These are phyloP conservation scores for Apolygus lucorum DNA, from an alignment of 1,140 invertebrate species.

Conservation along the genomic window DNA sequence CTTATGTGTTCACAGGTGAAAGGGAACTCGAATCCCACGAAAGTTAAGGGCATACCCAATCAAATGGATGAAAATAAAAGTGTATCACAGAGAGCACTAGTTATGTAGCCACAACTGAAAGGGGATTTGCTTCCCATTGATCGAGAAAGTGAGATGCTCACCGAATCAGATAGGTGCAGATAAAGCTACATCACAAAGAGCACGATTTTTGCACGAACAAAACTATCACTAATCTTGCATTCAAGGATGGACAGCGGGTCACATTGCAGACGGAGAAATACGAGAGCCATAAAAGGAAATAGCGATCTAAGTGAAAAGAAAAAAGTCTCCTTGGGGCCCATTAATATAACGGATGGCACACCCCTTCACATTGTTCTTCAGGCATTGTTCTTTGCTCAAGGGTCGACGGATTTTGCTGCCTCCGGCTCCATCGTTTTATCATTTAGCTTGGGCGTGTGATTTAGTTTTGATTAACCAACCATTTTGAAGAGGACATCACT, in stretches of 20 bases:
- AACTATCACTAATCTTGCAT: background rate
- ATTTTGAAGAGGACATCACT: no score
- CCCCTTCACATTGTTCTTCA: background rate
- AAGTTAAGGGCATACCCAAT: no score
- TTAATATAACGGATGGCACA: background rate
- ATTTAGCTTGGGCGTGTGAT: background rate
- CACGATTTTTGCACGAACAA: no score
- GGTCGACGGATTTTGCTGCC: background rate
- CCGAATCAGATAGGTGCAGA: no score
- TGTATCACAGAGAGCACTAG: background rate
- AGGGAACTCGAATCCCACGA: no score
- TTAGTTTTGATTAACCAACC: background rate
- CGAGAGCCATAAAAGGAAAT: background rate
- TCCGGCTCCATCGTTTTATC: background rate
- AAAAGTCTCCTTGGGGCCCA: background rate
- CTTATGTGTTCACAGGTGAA: no score
- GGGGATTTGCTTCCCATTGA: no score
- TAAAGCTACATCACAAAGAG: no score
- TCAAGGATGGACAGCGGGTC: background rate
- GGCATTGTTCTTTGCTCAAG: background rate
- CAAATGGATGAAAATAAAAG: no score
- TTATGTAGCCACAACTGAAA: background rate
- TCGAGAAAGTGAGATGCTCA: no score
- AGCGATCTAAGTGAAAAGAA: background rate
- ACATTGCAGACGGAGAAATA: background rate